Percentiles rank a stretch among this genome's conserved stretches.
Conservation (phyloP, 2,113 vertebrate species). For the Dunckerocampus dactyliophorus region DNA sequence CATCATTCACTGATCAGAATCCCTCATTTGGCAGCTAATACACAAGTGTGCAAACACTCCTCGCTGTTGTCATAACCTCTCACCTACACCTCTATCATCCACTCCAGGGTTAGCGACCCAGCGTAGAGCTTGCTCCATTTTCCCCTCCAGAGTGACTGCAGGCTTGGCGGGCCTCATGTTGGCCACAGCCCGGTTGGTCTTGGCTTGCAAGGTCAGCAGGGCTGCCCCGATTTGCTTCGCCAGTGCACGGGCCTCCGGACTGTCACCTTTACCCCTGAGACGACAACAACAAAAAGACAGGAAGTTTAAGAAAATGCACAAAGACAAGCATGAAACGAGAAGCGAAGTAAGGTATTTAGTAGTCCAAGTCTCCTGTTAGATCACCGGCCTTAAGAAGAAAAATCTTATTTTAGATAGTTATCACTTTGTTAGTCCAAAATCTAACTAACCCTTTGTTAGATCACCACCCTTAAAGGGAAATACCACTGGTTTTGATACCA, state of each 20-base stretch:
- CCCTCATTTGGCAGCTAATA: not conserved
- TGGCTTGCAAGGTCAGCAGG: conserved; percentile 90
- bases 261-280: conserved; percentile 91
- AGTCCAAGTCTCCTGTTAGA: not conserved
- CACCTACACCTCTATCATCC: conserved; percentile 93
- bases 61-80: conserved; percentile 36
- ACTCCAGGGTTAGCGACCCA: conserved; percentile 94
- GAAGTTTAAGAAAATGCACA: not conserved
- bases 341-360: not conserved
- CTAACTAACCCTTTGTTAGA: conserved; percentile 5
- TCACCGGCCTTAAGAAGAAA: not conserved
- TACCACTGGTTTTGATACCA: conserved; percentile 26
- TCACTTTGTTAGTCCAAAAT: not conserved
- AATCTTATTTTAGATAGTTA: too few relatives aligned
- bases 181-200: conserved; percentile 92
- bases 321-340: not conserved
- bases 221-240: conserved; percentile 92
- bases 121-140: conserved; percentile 95
- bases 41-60: not conserved
- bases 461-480: conserved; percentile 31
- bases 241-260: conserved; percentile 87
- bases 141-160: conserved; percentile 92
- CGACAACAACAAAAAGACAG: not conserved
- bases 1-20: not conserved
- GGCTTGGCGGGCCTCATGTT: conserved; percentile 93